A percentile compares a stretch with the other conserved stretches of the same genome.
Conservation (phyloP, 2,113 vertebrate genomes). For the Sturnus vulgaris region DNA sequence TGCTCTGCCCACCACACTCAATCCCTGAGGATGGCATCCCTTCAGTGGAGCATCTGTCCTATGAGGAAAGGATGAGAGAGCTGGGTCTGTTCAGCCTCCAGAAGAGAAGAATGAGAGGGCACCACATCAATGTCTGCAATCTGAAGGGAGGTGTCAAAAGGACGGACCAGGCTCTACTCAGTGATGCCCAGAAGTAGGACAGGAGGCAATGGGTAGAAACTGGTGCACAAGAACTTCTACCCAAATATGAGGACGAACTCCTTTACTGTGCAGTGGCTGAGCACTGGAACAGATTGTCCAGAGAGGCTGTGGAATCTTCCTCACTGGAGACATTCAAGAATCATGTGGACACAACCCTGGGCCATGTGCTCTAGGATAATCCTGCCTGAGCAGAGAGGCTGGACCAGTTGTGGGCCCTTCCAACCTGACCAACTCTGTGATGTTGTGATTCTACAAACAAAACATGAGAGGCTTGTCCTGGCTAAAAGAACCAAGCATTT, state of each 20-base stretch:
- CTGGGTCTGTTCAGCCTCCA: too few species aligned
- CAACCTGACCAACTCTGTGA: not conserved
- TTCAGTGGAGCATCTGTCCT: not conserved
- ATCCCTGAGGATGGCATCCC: accelerated
- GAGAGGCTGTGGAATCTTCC: not conserved
- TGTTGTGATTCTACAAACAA: not conserved
- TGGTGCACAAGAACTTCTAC: accelerated
- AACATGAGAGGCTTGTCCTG: not conserved
- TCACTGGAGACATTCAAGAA: not conserved
- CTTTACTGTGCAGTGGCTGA: not conserved
- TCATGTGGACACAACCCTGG: not conserved
- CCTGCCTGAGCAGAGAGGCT: not conserved
- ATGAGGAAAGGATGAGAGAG: not conserved
- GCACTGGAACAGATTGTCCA: too few species aligned
- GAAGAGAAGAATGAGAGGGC: not conserved
- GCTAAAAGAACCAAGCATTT: not conserved
- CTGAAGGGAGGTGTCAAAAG: not conserved
- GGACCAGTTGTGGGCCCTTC: not conserved
- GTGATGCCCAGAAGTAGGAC: not conserved
- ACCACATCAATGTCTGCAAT: not conserved
- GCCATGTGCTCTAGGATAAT: not conserved
- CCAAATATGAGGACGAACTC: not conserved
- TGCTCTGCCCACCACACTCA: not conserved
- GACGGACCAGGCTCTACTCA: not conserved
- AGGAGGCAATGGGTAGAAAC: not conserved